Evolutionary conservation across 2,888 invertebrate genomes (phyloP).

Genomic region (Anorthoa munda): DNA sequence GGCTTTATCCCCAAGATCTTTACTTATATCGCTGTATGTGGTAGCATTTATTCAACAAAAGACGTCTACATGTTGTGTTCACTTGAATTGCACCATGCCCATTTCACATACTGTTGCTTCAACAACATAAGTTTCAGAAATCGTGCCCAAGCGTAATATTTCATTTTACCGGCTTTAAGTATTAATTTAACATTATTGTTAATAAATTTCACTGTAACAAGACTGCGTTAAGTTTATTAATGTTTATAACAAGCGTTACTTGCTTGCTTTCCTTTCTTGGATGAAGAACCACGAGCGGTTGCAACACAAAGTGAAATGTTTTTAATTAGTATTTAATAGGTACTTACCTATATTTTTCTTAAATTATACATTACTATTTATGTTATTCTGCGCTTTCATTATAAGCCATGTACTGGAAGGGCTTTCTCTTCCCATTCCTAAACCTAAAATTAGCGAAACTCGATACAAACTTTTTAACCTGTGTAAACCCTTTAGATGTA

Average conservation of each 20-base stretch:
- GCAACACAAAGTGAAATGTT: slow-evolving; percentile 48
- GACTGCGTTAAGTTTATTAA: slow-evolving; percentile 69
- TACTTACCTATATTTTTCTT: background rate
- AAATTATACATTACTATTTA: background rate
- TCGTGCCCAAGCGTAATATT: slow-evolving; percentile 79
- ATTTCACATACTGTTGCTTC: slow-evolving; percentile 53
- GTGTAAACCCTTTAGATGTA: too few species aligned
- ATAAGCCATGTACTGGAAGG: too few species aligned
- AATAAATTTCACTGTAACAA: slow-evolving; percentile 72
- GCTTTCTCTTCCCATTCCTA: background rate
- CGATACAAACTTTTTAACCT: too few species aligned
- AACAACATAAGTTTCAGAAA: slow-evolving; percentile 61
- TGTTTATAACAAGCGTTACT: slow-evolving; percentile 57
- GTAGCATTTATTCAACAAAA: slow-evolving; percentile 15
- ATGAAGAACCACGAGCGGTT: slow-evolving; percentile 30
- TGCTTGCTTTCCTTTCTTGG: slow-evolving; percentile 53
- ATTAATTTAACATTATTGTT: slow-evolving; percentile 72
- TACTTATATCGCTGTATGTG: background rate
- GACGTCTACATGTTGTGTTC: background rate
- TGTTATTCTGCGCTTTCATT: background rate
- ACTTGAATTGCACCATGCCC: slow-evolving; percentile 17
- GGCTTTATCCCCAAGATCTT: background rate
- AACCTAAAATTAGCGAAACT: too few species aligned
- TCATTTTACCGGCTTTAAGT: slow-evolving; percentile 75
- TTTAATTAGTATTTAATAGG: slow-evolving; percentile 29